Conservation (phyloP, 2,113 vertebrate genomes). For the Tragelaphus scriptus region DNA sequence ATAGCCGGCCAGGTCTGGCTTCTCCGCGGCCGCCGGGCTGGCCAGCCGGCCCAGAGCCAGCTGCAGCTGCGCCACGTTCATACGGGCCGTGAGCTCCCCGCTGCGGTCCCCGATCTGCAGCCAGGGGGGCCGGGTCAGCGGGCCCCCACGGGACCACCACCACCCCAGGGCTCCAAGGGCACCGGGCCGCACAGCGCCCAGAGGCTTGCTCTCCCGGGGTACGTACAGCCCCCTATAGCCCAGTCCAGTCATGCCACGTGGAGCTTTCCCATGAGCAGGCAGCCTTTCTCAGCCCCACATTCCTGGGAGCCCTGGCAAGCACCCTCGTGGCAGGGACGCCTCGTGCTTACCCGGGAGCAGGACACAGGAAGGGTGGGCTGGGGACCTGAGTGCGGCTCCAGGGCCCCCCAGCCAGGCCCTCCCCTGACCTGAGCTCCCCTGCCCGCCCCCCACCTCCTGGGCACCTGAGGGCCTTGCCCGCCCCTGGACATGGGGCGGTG, state of each 20-base stretch:
- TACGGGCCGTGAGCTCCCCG: conserved; percentile 89
- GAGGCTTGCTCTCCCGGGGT: not conserved
- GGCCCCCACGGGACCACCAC: rapidly evolving
- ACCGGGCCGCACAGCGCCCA: no score
- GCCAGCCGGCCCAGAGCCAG: conserved; percentile 82
- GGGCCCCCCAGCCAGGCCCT: not conserved
- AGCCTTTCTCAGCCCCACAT: not conserved
- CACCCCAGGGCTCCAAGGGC: not conserved
- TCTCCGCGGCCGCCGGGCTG: conserved; percentile 64
- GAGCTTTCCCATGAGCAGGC: rapidly evolving
- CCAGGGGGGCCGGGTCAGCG: not conserved
- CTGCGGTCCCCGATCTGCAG: conserved; percentile 90
- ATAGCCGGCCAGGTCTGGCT: conserved; percentile 85
- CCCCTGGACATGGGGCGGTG: rapidly evolving
- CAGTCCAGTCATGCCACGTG: rapidly evolving
- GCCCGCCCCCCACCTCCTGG: not conserved
- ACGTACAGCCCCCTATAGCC: no score
- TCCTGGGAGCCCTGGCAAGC: not conserved
- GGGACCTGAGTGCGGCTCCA: rapidly evolving
- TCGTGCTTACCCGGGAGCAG: rapidly evolving
- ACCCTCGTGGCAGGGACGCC: no score
- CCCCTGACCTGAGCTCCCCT: not conserved
- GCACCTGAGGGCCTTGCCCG: not conserved
- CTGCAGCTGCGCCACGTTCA: conserved; percentile 91
- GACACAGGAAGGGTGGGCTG: rapidly evolving